Percentiles rank a stretch among this genome's conserved stretches.
These are phyloP conservation scores for Actenoides hombroni DNA, from an alignment of 2,113 vertebrate genomes.

Conservation along the genomic window DNA sequence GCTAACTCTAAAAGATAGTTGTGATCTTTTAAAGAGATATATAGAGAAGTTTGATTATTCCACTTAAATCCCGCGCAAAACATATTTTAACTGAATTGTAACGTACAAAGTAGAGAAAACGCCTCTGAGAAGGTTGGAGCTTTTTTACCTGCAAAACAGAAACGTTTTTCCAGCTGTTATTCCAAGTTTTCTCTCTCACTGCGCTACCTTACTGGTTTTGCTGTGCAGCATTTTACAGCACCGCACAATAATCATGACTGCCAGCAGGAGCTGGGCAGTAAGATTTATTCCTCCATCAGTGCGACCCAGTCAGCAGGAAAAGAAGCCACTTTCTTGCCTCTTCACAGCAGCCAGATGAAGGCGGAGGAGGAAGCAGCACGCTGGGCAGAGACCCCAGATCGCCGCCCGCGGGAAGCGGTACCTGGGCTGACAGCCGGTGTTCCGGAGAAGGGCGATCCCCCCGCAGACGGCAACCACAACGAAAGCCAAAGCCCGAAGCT, in stretches of 20 bases:
- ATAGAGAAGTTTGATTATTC: neutral
- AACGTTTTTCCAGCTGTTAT: neutral
- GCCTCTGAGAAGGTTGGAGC: neutral
- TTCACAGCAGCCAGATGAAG: neutral
- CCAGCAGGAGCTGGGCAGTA: neutral
- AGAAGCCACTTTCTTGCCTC: neutral
- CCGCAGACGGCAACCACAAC: neutral
- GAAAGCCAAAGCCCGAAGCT: neutral
- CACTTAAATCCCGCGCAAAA: neutral
- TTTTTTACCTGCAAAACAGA: neutral
- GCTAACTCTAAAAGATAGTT: neutral
- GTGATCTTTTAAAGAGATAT: neutral
- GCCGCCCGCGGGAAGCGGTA: neutral
- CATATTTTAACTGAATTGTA: accelerated
- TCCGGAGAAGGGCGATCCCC: neutral
- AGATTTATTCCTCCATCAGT: accelerated
- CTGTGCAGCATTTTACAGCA: neutral
- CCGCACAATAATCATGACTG: accelerated
- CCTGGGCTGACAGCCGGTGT: neutral
- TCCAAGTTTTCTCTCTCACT: neutral
- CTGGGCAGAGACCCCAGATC: neutral
- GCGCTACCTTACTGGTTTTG: neutral
- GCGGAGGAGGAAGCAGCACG: neutral
- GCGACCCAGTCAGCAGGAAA: neutral
- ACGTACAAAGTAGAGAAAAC: neutral